Conservation (phyloP, 1,140 invertebrate species). For the Camponotus pennsylvanicus region DNA sequence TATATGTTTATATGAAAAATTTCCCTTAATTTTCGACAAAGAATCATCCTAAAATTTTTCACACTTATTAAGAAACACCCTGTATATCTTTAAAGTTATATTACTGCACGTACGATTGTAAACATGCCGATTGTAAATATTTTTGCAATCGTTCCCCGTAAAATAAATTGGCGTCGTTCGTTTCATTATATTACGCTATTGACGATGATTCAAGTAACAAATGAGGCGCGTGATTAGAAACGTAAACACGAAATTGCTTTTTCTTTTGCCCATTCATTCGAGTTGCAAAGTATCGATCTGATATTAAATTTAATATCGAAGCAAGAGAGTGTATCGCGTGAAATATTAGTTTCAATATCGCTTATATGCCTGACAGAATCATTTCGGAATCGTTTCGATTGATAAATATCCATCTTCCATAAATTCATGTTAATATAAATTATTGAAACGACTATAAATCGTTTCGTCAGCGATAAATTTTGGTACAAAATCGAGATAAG, state of each 20-base stretch:
- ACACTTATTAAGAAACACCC: no score
- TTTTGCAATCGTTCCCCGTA: neutral
- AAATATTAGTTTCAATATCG: neutral
- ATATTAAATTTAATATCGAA: neutral
- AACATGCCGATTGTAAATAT: neutral
- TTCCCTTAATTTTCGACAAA: no score
- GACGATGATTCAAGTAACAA: neutral
- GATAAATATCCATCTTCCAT: neutral
- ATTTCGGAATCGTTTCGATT: neutral
- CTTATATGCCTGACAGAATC: neutral
- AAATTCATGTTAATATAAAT: slow-evolving; percentile 9
- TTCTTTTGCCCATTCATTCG: neutral
- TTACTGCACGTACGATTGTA: neutral
- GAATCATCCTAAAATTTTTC: no score
- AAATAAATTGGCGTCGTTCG: neutral
- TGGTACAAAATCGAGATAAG: neutral
- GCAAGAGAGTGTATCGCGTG: neutral
- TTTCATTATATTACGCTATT: neutral
- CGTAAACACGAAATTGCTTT: neutral
- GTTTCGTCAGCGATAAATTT: neutral
- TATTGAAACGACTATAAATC: neutral
- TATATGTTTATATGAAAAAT: no score
- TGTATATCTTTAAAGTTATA: no score
- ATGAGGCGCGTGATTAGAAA: neutral
- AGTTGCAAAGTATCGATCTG: neutral